Conservation (phyloP, 2,113 vertebrate species). For the Megaceryle maxima region DNA sequence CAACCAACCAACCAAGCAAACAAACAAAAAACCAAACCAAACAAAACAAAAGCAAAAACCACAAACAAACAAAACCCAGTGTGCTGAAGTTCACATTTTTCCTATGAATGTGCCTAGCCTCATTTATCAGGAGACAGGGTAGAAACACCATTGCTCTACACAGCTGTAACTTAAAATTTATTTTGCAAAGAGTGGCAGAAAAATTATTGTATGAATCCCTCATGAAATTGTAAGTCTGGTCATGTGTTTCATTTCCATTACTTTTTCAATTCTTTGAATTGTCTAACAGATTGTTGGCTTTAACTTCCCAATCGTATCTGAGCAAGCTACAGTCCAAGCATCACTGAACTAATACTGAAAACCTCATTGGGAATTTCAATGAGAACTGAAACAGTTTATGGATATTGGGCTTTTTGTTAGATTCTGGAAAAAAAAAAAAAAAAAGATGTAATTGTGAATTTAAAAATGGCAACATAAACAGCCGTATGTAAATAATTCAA, state of each 20-base stretch:
- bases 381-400: not conserved
- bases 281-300: not conserved
- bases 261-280: not conserved
- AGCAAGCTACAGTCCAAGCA: not conserved
- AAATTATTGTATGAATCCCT: not conserved
- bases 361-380: not conserved
- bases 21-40: too few species aligned
- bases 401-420: not conserved
- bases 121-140: not conserved
- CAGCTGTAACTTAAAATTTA: not conserved
- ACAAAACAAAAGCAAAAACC: too few species aligned
- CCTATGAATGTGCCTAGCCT: not conserved
- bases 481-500: not conserved
- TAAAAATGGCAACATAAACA: not conserved
- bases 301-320: not conserved
- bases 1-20: too few species aligned
- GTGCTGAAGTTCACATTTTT: not conserved
- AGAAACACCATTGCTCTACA: not conserved
- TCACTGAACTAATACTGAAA: not conserved
- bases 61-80: too few species aligned
- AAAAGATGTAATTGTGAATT: not conserved
- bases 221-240: not conserved
- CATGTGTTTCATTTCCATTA: not conserved
- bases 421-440: not conserved
- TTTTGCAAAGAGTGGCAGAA: not conserved